Evolutionary conservation across 2,113 vertebrate species (phyloP).

Genomic region (Accipiter virgatus): DNA sequence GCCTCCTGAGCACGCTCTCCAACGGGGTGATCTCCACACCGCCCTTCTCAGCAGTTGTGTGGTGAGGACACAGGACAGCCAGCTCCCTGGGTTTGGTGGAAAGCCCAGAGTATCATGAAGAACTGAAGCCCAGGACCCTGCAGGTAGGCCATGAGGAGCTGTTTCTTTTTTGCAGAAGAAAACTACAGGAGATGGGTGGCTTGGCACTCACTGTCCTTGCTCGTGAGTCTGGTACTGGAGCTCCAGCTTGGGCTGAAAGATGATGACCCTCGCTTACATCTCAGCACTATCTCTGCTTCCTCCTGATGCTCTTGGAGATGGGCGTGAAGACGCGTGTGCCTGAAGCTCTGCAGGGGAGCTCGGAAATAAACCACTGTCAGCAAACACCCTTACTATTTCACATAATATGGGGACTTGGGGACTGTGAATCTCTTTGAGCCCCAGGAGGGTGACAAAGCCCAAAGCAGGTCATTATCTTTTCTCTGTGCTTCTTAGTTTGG

Average conservation of each 20-base stretch:
- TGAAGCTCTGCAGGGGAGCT: neutral
- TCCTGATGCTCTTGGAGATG: neutral
- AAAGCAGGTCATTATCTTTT: neutral
- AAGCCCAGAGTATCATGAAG: neutral
- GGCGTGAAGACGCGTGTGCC: fast-evolving
- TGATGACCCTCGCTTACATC: neutral
- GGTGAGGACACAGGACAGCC: neutral
- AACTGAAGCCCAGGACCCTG: neutral
- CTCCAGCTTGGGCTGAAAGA: neutral
- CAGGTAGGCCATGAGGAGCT: neutral
- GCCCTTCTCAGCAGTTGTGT: neutral
- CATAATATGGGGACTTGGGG: neutral
- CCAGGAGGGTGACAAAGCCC: neutral
- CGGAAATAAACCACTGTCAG: neutral
- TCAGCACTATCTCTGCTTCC: neutral
- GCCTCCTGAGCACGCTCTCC: fast-evolving
- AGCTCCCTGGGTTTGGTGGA: neutral
- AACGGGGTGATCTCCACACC: neutral
- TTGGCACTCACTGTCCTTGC: fast-evolving
- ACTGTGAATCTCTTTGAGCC: neutral
- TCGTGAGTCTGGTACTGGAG: fast-evolving
- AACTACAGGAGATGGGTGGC: fast-evolving
- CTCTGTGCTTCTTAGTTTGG: neutral
- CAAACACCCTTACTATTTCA: neutral
- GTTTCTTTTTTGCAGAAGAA: neutral